Base-by-base conservation (phyloP, 2,113 vertebrate species). In the Empidonax traillii region DNA sequence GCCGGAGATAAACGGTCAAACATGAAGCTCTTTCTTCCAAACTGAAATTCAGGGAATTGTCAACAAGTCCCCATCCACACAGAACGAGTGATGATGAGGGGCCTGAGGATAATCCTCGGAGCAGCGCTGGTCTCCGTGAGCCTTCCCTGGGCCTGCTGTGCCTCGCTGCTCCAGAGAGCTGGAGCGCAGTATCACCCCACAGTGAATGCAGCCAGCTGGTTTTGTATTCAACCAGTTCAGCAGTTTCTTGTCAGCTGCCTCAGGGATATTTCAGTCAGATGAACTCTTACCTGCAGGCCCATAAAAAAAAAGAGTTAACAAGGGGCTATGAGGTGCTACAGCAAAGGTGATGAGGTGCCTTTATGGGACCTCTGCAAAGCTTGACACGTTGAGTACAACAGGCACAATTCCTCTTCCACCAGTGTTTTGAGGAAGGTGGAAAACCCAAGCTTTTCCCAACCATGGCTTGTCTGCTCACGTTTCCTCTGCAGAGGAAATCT, bases 311-410 rank as follows among this genome's bases (percentile, higher is more conserved):
- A 16, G 86, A 71, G 76, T 85, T 93, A 87, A 80, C 78, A 33
- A 89, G 86, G 53, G 69, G 6, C 81, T 92, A 39, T 71, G 93
- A 94, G 81, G 93, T 80, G 94, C 94, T 76, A 89, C 0, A 8
- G 83, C 63, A 71, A 55, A 73, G 94, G 67, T 63, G 78, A 84
- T 86, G 94, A 97, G 89, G 92, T 88, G 90, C 87, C 83, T 91
- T 73, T 51, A 44, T 16, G 69, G 78, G 52, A 62, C 58, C 81
- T 67, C 74, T 79, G 78, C 83, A 67, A 85, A 82, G 55, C 88
- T 87, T 53, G 83, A 69, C 66, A 67, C 25, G 20, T 22, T 2
- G 5, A 85, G 53, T 59, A 56, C 66, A 75, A 56, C 16, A 73
- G 80, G 73, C 53, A 85, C 21, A 65, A 78, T 72, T 81, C 56